Conservation (phyloP, 2,797 vertebrate species). For the Melanotaenia nigrans region DNA sequence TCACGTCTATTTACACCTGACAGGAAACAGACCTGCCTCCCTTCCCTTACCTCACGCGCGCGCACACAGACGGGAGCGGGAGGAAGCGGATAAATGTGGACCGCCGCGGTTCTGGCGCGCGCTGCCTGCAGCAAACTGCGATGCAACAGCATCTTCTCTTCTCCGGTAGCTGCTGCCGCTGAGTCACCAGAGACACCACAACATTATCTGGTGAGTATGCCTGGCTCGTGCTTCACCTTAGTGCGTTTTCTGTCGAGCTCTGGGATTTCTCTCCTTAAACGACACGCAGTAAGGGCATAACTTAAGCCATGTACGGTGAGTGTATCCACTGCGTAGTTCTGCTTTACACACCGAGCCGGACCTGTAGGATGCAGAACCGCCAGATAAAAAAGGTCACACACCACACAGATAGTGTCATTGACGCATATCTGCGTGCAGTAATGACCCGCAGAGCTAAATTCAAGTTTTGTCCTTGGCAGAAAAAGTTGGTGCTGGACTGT, state of each 20-base stretch:
- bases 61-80: background rate
- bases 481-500: conserved; percentile 62
- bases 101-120: conserved; percentile 70
- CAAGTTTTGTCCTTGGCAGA: conserved; percentile 67
- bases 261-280: too few relatives aligned
- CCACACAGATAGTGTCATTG: conserved; percentile 25
- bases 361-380: conserved; percentile 54
- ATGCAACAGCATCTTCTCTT: conserved; percentile 54
- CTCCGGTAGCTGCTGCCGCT: conserved; percentile 30
- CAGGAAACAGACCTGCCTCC: conserved; percentile 12
- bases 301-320: conserved; percentile 20
- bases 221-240: background rate
- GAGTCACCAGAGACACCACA: conserved; percentile 17
- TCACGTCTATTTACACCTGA: conserved; percentile 52
- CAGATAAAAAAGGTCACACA: conserved; percentile 54
- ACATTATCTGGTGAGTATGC: conserved; percentile 59
- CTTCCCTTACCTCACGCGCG: background rate
- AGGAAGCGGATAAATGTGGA: conserved; percentile 57
- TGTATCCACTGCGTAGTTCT: conserved; percentile 39
- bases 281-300: conserved; percentile 25
- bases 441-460: conserved; percentile 7
- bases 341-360: conserved; percentile 27
- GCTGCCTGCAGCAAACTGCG: conserved; percentile 65
- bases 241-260: background rate
- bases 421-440: conserved; percentile 47